Conservation (phyloP, 64 coral and sea anemone species). For the Stylophora pistillata region DNA sequence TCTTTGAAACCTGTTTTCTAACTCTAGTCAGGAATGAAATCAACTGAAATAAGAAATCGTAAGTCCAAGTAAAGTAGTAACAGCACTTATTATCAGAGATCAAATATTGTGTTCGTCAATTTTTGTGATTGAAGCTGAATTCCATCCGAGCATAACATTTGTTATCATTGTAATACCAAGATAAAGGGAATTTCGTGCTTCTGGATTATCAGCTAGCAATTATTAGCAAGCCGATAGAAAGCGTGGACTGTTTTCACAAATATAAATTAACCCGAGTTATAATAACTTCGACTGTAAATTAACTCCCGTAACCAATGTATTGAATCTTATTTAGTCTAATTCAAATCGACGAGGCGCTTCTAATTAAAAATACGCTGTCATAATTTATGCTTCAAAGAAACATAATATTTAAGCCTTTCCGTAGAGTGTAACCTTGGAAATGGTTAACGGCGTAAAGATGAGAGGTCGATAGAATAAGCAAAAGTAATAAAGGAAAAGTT, state of each 20-base stretch:
- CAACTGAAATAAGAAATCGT: too few relatives aligned
- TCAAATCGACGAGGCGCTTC: not conserved
- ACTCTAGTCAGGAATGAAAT: too few relatives aligned
- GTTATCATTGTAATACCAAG: not conserved
- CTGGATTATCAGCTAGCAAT: not conserved
- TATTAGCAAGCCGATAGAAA: not conserved
- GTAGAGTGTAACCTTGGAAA: too few relatives aligned
- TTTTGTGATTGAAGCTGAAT: not conserved
- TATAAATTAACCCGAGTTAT: not conserved
- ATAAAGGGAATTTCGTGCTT: not conserved
- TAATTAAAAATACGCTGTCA: not conserved
- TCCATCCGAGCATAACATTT: constrained; percentile 8
- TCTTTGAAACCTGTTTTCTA: too few relatives aligned
- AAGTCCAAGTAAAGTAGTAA: too few relatives aligned
- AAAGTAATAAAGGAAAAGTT: too few relatives aligned
- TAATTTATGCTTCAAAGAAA: too few relatives aligned
- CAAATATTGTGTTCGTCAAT: not conserved
- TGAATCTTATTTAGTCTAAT: not conserved
- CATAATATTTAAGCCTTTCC: too few relatives aligned
- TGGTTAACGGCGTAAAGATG: too few relatives aligned
- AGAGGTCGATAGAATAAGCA: too few relatives aligned
- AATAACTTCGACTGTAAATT: not conserved
- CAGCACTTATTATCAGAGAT: not conserved
- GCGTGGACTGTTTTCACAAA: not conserved
- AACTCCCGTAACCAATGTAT: not conserved